Evolutionary conservation across 2,888 invertebrate genomes (phyloP), one percentile per base, ranked within the genome.

Genomic region (Ormyrus nitidulus): DNA sequence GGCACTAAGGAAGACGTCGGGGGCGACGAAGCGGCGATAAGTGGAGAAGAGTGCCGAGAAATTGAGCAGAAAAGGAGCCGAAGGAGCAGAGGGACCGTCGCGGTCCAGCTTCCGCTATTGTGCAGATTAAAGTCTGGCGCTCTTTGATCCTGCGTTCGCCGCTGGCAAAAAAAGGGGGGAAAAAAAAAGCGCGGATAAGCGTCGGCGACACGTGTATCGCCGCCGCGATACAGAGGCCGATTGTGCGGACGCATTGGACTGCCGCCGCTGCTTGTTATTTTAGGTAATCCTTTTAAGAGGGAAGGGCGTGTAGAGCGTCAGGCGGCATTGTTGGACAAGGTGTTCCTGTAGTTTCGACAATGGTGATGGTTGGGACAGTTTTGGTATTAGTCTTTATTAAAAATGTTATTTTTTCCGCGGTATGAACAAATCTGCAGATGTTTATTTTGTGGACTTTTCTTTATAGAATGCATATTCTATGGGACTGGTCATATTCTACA

Each of bases 61-160:
- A 66, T 79, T 53, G 71, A 79, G 54, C 59, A 75, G 65, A 71
- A 73, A 78, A 51, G 53, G 49, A 61, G 54, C 46, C 11, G 61
- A 68, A 76, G 48, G n/a, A 73, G 54, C 13, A 79, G 61, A 71
- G 65, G 65, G 10, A 62, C 49, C 19, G 56, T 48, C 34, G 44
- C 51, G 54, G 53, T 58, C 69, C 51, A 53, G 53, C 75, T 75
- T 71, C 61, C 70, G 56, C 62, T 74, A 74, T 74, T 74, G 58
- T 44, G 51, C 11, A 69, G 74, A 79, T 79, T 79, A 79, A 74
- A 71, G 70, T 9, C 48, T 19, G 44, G 44, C 46, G 65, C 48
- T 51, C 74, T 79, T 79, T 79, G 79, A 79, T 79, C 69, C 34
- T 46, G 19, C 10, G 6, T 10, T 46, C 49, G 49, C 51, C 34